Base-by-base conservation (phyloP, 2,888 invertebrate species). In the Poecilus cupreus region DNA sequence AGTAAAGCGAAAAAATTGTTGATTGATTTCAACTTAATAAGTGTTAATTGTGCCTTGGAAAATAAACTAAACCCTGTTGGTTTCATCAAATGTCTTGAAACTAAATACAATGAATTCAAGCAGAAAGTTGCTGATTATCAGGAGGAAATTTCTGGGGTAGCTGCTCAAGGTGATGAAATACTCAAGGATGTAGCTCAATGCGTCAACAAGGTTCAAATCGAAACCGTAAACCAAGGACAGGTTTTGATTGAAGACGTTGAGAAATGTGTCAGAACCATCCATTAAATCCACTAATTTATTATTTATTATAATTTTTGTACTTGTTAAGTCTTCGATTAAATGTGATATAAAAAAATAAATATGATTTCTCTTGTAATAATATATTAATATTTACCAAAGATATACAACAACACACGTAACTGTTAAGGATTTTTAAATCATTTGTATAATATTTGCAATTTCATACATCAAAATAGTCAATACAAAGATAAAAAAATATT, bases 201-300 rank as follows among this genome's bases (percentile, higher is more conserved):
- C 22, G 49, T 72, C 3, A 72, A 72, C 43, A 24, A 11, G 8
- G 39, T 70, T 11, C 80, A 80, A 72, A 13, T 80, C 5, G 22
- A 80, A 8, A 72, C 72, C 11, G 39, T 80, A 5, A 80, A 43
- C 37, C 10, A 32, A 11, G 70, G 72, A 6, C 80, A 80, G 57
- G 51, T 6, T 3, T n/a, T 80, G 10, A 70, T 80, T 16, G 20
- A 16, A n/a, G 72, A 72, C 37, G 79, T 79, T 32, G 70, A 79
- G 37, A 22, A 70, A 24, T 80, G 80, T 68, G 64, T 68, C 8
- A 10, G 32, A 11, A 68, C 64, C n/a, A 60, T 60, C 26, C 43
- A 13, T 43, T n/a, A 10, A 11, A 11, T 43, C 43, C n/a, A 43
- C 3, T 43, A 43, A 43, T 43, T 43, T 43, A 4, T 43, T n/a